Evolutionary conservation across 2,797 vertebrate genomes (phyloP).

Genomic region (Dicrostonyx torquatus): DNA sequence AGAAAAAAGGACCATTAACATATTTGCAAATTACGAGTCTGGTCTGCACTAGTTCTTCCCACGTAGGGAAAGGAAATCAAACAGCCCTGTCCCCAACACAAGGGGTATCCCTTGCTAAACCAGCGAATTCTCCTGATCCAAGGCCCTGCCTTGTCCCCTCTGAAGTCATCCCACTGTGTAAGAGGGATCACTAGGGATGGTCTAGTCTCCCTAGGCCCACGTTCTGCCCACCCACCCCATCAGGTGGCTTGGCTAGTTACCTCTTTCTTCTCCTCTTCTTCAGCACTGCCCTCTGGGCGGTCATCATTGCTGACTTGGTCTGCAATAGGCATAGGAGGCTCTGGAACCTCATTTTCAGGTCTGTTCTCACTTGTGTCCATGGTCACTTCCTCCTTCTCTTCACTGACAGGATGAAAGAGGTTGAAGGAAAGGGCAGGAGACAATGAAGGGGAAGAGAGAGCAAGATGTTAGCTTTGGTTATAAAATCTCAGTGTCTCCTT

Average conservation of each 20-base stretch:
- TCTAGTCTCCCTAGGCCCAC: slow-evolving; percentile 58
- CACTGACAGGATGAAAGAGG: slow-evolving; percentile 77
- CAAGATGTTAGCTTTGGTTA: slow-evolving; percentile 64
- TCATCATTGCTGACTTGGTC: slow-evolving; percentile 79
- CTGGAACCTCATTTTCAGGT: slow-evolving; percentile 80
- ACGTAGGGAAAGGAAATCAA: slow-evolving; percentile 1
- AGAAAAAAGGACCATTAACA: slow-evolving; percentile 25
- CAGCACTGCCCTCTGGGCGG: slow-evolving; percentile 75
- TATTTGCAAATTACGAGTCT: slow-evolving; percentile 18
- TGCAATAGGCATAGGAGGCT: slow-evolving; percentile 73
- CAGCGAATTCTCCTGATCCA: slow-evolving; percentile 75
- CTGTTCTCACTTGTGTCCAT: slow-evolving; percentile 84
- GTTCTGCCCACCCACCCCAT: slow-evolving; percentile 60
- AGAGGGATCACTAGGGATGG: slow-evolving; percentile 56
- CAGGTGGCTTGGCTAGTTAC: slow-evolving; percentile 77
- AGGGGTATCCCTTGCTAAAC: slow-evolving; percentile 73
- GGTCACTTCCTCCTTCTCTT: slow-evolving; percentile 84
- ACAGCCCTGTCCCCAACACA: slow-evolving; percentile 55
- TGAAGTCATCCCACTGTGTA: slow-evolving; percentile 59
- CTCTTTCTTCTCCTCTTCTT: slow-evolving; percentile 87
- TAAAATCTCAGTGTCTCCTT: slow-evolving; percentile 39
- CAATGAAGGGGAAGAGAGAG: slow-evolving; percentile 77
- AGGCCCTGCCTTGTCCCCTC: slow-evolving; percentile 45
- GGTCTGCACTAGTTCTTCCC: slow-evolving; percentile 23
- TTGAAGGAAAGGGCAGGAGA: slow-evolving; percentile 61